Conservation (phyloP, 2,797 vertebrate genomes). For the Enteromius viviparus region DNA sequence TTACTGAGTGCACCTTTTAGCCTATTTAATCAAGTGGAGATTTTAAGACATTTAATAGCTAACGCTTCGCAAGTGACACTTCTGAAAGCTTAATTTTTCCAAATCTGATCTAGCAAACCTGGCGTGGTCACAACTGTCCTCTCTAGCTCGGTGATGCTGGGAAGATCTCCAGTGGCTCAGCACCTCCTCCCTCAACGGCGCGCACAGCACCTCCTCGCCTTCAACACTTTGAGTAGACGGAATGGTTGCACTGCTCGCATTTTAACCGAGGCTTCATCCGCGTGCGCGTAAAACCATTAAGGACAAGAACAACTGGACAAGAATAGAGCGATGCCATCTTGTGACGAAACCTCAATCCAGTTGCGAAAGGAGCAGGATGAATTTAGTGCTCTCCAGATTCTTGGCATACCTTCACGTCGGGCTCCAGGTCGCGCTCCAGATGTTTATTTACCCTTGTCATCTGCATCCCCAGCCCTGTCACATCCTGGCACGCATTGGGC, state of each 20-base stretch:
- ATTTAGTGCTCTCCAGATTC: slow-evolving; percentile 64
- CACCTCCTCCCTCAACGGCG: slow-evolving; percentile 38
- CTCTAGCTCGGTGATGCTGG: slow-evolving; percentile 32
- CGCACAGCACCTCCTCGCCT: slow-evolving; percentile 34
- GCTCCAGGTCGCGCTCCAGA: slow-evolving; percentile 62
- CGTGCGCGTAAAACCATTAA: slow-evolving; percentile 48
- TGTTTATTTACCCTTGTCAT: slow-evolving; percentile 72
- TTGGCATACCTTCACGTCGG: slow-evolving; percentile 65
- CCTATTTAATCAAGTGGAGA: background rate
- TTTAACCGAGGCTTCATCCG: slow-evolving; percentile 42
- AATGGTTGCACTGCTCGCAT: slow-evolving; percentile 23
- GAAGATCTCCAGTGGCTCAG: slow-evolving; percentile 45
- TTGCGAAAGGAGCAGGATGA: slow-evolving; percentile 65
- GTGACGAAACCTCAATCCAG: slow-evolving; percentile 62
- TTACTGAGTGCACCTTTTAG: background rate
- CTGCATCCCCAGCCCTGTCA: slow-evolving; percentile 87
- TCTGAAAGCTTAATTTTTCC: background rate
- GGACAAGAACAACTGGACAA: slow-evolving; percentile 46
- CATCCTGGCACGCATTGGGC: slow-evolving; percentile 79
- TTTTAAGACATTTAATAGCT: slow-evolving; percentile 9
- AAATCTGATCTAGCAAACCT: slow-evolving; percentile 1
- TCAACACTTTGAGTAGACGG: slow-evolving; percentile 36
- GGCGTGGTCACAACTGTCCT: slow-evolving; percentile 37
- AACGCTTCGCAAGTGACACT: slow-evolving; percentile 12
- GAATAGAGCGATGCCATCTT: slow-evolving; percentile 64